Evolutionary conservation across 2,888 invertebrate genomes (phyloP), one percentile per base, ranked within the genome.

Genomic region (Noctua comes): DNA sequence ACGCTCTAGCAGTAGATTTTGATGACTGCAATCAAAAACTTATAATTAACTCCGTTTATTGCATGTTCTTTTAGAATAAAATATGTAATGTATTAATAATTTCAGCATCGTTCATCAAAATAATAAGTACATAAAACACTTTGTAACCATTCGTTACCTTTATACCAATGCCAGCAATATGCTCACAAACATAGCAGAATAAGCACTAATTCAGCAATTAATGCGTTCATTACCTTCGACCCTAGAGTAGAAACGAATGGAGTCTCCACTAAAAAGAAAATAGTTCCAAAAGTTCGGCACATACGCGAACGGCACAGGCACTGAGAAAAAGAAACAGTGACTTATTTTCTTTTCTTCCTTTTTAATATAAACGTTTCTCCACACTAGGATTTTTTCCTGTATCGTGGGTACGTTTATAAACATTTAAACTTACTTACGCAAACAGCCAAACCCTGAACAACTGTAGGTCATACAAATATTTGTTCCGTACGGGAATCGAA

Each of bases 121-220:
- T 80, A 64, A 64, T 54, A 65, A 65, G 2, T 36, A 70, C 27
- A 40, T 40, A 40, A 40, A 27, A 16, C 51, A 70, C 21, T 46
- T 64, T 65, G 64, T 5, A 73, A 36, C 16, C 24, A 18, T 40
- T n/a, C 65, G 18, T 78, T 27, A 36, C 27, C 6, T 21, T 51
- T 24, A 62, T 62, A 72, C n/a, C 57, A 57, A 65, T 43, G n/a
- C 1, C 31, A 21, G 31, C 48, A 16, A 18, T 43, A 11, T 31
- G n/a, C 51, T 18, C 62, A 51, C 51, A 36, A 81, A 51, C n/a
- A 36, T 36, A 18, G 18, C 18, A 62, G 24, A 78, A 62, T 80
- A 81, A 81, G 43, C 62, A 62, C 62, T 13, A 62, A 10, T 62
- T 62, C 51, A 62, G 62, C 27, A 64, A 46, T 79, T 7, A 74